These are phyloP conservation scores for Drosophila anceps DNA, from an alignment of 2,888 invertebrate species.

Conservation along the genomic window DNA sequence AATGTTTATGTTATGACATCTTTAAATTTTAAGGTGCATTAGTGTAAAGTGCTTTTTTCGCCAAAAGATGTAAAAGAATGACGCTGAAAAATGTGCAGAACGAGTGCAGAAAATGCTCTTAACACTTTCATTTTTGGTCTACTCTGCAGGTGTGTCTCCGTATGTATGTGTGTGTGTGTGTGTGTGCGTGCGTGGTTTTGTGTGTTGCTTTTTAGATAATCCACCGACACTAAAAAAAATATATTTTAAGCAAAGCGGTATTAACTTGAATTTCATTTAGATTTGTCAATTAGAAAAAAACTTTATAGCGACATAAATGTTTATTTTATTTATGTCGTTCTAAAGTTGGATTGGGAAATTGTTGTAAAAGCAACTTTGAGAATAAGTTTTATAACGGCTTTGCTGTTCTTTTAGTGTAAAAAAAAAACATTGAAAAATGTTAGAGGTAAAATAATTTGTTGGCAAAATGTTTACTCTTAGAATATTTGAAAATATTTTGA, in stretches of 20 bases:
- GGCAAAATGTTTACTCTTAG: no score
- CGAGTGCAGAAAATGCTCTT: slow-evolving; percentile 70
- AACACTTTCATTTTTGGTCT: slow-evolving; percentile 72
- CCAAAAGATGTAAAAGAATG: slow-evolving; percentile 65
- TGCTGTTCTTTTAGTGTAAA: background rate
- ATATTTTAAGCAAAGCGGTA: background rate
- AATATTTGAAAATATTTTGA: no score
- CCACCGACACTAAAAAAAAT: slow-evolving; percentile 38
- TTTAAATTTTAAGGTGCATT: slow-evolving; percentile 82
- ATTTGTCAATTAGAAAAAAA: slow-evolving; percentile 5
- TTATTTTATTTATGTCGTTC: no score
- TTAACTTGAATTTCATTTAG: slow-evolving; percentile 1
- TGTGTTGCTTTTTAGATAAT: slow-evolving; percentile 31
- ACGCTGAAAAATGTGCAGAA: slow-evolving; percentile 66
- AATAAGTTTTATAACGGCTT: background rate
- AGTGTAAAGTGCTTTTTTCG: slow-evolving; percentile 79
- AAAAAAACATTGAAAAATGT: no score
- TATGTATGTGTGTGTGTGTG: background rate
- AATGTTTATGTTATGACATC: slow-evolving; percentile 81
- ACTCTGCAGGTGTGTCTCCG: slow-evolving; percentile 11
- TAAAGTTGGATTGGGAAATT: background rate
- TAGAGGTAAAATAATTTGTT: no score
- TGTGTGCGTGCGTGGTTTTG: slow-evolving; percentile 13
- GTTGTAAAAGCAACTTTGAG: no score
- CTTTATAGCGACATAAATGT: background rate